These are phyloP conservation scores for Lordiphosa fenestrarum DNA, from an alignment of 2,888 invertebrate species.

Conservation along the genomic window DNA sequence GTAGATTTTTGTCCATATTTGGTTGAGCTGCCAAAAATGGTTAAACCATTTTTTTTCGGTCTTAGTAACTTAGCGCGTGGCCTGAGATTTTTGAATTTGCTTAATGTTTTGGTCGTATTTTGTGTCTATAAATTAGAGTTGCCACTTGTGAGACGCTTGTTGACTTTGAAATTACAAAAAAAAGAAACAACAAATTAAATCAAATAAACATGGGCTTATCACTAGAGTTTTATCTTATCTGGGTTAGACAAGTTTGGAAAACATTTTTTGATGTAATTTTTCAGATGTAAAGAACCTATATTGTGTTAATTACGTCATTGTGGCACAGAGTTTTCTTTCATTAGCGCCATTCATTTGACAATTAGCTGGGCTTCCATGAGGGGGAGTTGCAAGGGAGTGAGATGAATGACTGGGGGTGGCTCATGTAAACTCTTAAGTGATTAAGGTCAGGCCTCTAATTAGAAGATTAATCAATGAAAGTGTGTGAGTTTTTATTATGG, in stretches of 20 bases:
- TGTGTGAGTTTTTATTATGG: slow-evolving; percentile 44
- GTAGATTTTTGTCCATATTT: slow-evolving; percentile 49
- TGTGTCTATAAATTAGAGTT: slow-evolving; percentile 12
- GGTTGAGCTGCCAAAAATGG: slow-evolving; percentile 43
- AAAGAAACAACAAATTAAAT: slow-evolving; percentile 6
- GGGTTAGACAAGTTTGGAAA: slow-evolving; percentile 15
- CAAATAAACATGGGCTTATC: slow-evolving; percentile 14
- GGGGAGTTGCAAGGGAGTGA: slow-evolving; percentile 6
- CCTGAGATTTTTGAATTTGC: slow-evolving; percentile 48
- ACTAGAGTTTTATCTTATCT: slow-evolving; percentile 38
- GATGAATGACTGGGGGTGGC: slow-evolving; percentile 4
- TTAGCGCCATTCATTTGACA: slow-evolving; percentile 16
- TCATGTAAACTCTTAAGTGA: slow-evolving; percentile 69
- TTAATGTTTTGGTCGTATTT: slow-evolving; percentile 50
- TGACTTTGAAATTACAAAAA: slow-evolving; percentile 47
- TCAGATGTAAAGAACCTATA: slow-evolving; percentile 22
- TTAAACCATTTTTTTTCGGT: slow-evolving; percentile 43
- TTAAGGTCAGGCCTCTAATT: slow-evolving; percentile 66
- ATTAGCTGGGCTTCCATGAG: slow-evolving; percentile 19
- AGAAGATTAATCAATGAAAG: slow-evolving; percentile 56
- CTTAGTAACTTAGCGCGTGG: slow-evolving; percentile 49
- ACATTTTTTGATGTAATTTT: slow-evolving; percentile 37
- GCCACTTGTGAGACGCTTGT: slow-evolving; percentile 19
- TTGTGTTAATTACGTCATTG: slow-evolving; percentile 51
- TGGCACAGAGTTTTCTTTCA: slow-evolving; percentile 18